Evolutionary conservation across 2,888 invertebrate genomes (phyloP).

Genomic region (Orchestes rusci): DNA sequence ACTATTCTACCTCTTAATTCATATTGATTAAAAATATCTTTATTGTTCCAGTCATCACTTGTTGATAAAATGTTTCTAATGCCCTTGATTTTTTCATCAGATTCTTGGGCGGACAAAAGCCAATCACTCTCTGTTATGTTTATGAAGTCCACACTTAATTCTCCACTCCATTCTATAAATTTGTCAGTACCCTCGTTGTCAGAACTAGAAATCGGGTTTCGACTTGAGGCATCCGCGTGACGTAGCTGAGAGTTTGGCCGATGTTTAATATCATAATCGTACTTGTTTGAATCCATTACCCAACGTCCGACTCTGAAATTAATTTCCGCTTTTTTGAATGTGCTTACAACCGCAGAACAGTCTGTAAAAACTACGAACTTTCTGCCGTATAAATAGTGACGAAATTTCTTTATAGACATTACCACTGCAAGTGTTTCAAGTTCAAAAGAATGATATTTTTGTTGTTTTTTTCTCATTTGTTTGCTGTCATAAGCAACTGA

Average conservation of each 20-base stretch:
- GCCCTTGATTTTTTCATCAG: slow-evolving; percentile 1
- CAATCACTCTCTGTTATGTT: slow-evolving; percentile 10
- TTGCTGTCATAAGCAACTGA: slow-evolving; percentile 4
- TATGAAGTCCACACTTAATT: slow-evolving; percentile 6
- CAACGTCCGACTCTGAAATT: slow-evolving; percentile 19
- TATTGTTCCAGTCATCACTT: slow-evolving; percentile 17
- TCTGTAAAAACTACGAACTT: slow-evolving; percentile 8
- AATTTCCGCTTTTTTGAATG: slow-evolving; percentile 11
- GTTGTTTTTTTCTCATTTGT: not conserved
- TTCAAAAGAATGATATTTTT: slow-evolving; percentile 10
- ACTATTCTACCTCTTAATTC: too few relatives aligned
- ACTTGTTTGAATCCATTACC: slow-evolving; percentile 18
- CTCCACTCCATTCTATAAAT: too few relatives aligned
- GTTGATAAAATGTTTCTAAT: slow-evolving; percentile 6
- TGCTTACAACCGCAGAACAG: slow-evolving; percentile 8
- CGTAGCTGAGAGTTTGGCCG: slow-evolving; percentile 12
- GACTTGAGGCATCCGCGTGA: slow-evolving; percentile 24
- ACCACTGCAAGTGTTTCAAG: slow-evolving; percentile 10
- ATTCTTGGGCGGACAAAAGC: slow-evolving; percentile 9
- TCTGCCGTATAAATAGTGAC: slow-evolving; percentile 9
- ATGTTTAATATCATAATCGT: slow-evolving; percentile 20
- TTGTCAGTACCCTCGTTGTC: not conserved
- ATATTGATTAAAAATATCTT: too few relatives aligned
- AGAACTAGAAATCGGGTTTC: slow-evolving; percentile 2
- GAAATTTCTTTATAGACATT: slow-evolving; percentile 2